Percentiles rank a stretch among this genome's conserved stretches.
Conservation (phyloP, 1,140 invertebrate species). For the Macrosteles quadrilineatus region DNA sequence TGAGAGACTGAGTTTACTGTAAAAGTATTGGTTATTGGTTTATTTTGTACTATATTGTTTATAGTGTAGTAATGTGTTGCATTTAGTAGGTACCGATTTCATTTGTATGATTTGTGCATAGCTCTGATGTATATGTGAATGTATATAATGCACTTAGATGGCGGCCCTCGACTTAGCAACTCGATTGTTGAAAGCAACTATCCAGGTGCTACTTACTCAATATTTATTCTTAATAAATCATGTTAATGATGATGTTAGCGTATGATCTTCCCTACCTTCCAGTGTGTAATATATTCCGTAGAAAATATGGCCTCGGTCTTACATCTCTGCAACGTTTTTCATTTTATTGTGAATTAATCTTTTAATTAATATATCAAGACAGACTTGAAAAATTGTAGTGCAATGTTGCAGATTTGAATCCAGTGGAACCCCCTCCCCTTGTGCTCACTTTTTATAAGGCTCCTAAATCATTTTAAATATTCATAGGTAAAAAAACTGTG, state of each 20-base stretch:
- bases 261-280: no score
- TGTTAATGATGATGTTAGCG: constrained; percentile 21
- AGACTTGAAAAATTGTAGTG: no score
- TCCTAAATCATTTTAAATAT: no score
- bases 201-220: constrained; percentile 28
- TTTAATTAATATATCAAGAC: no score
- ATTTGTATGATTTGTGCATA: constrained; percentile 29
- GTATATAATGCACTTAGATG: constrained; percentile 27
- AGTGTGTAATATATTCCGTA: no score
- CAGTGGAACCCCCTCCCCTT: no score
- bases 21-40: constrained; percentile 5
- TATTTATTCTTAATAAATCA: constrained; percentile 33
- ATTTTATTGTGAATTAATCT: no score
- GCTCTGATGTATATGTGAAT: constrained; percentile 26
- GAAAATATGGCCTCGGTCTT: no score
- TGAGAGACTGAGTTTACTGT: constrained; percentile 22
- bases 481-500: no score
- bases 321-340: no score
- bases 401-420: no score
- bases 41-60: constrained; percentile 22
- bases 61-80: constrained; percentile 15
- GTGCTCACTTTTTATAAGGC: no score
- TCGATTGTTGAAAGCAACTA: constrained; percentile 25
- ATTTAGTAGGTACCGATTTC: constrained; percentile 12
- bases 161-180: constrained; percentile 21